Percentiles rank a stretch among this genome's conserved stretches.
Conservation (phyloP, 2,797 vertebrate species). For the Girardinus metallicus region DNA sequence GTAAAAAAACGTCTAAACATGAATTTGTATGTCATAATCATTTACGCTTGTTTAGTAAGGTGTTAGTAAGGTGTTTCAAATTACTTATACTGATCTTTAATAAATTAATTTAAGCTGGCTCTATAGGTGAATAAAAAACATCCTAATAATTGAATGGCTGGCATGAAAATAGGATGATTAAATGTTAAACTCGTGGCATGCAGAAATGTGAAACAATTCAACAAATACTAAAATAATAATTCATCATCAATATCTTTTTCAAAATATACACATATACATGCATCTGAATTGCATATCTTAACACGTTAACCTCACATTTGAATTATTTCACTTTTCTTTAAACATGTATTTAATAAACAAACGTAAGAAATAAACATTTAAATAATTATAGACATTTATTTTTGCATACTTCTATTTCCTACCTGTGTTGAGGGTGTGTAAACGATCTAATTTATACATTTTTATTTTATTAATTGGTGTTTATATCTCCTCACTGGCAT, state of each 20-base stretch:
- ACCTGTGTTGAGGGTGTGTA: not conserved
- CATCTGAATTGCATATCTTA: not conserved
- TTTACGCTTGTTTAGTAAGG: no score
- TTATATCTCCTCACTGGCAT: not conserved
- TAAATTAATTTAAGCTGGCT: no score
- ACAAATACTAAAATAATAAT: not conserved
- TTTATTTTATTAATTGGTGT: not conserved
- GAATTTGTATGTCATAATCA: no score
- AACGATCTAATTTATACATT: not conserved
- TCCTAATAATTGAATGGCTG: not conserved
- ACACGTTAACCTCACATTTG: not conserved
- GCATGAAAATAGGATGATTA: not conserved
- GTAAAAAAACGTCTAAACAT: no score
- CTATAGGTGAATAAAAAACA: no score
- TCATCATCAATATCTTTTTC: not conserved
- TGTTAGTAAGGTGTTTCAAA: no score
- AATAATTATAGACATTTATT: not conserved
- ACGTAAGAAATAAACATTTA: not conserved
- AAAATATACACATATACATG: not conserved
- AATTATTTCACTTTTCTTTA: not conserved
- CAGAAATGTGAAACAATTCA: not conserved
- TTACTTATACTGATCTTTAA: no score
- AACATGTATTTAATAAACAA: no score
- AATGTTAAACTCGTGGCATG: not conserved
- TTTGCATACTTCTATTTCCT: not conserved